Base-by-base conservation (phyloP, 1,140 invertebrate genomes). In the Cotesia glomerata region DNA sequence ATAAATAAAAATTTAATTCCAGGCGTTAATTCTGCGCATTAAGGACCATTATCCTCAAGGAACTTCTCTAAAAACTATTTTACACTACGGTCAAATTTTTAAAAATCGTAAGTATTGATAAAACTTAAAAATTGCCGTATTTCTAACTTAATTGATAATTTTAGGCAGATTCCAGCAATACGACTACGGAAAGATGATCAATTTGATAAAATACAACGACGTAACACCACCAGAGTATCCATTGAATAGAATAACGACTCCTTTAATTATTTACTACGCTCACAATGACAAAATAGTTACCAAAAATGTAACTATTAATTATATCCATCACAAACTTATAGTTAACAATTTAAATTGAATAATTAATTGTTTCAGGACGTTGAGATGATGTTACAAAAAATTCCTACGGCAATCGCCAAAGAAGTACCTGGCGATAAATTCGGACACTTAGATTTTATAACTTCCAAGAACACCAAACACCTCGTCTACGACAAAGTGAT, bases 391-490 rank as follows among this genome's bases (percentile, higher is more conserved):
- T 78, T 82, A 16, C 81, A 62, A n/a, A 83, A 79, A 62, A 75
- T 91, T 16, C 86, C 81, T 61, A 90, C 86, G 75, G 84, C 86
- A 4, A 78, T 84, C 4, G 82, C 83, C 18, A 77, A 84, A 75
- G 63, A 87, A 72, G 84, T 93, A 5, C 86, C 89, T 0, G 84
- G 89, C 73, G 77, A 82, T 3, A 87, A 89, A 64, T 94, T 92
- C 84, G 92, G 90, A 77, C 91, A 93, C 77, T 86, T 93, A 65
- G 93, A 94, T 84, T 94, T 93, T 86, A 84, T 93, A 61, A 92
- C 91, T 86, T 91, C 90, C 0, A 88, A 88, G 14, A 88, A 90
- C 74, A 86, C 89, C 0, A 89, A 89, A 74, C 83, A 84, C 72
- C 81, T 91, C 11, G 81, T 93, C 5, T 92, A 93, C 80, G 82